Conservation (phyloP, 2,888 invertebrate genomes). For the Aricia artaxerxes region DNA sequence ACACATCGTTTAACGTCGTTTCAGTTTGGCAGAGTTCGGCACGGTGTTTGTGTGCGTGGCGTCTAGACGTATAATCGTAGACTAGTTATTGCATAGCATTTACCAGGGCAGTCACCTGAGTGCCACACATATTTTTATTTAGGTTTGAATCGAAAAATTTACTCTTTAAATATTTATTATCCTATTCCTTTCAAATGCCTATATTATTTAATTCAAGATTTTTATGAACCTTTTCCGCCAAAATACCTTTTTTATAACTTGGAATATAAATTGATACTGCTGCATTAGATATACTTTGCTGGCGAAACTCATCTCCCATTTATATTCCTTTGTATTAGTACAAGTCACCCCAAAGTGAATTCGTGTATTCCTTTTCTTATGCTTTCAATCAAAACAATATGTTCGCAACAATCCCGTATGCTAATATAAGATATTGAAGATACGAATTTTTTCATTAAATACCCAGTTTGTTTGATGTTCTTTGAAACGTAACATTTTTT, state of each 20-base stretch:
- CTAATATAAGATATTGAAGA: conserved; percentile 11
- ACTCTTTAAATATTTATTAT: too few species aligned
- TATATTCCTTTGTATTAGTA: conserved; percentile 17
- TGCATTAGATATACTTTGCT: neutral
- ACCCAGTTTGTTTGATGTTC: conserved; percentile 21
- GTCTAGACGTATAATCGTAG: too few species aligned
- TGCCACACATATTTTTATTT: too few species aligned
- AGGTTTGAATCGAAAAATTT: too few species aligned
- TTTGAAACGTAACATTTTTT: conserved; percentile 4
- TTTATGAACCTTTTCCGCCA: neutral
- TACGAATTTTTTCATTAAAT: conserved; percentile 22
- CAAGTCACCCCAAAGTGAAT: neutral
- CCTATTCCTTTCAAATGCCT: neutral
- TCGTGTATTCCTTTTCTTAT: conserved; percentile 5
- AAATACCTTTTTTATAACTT: neutral
- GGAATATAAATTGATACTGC: neutral
- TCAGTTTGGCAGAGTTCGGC: too few species aligned
- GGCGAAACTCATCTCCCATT: neutral
- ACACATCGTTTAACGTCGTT: too few species aligned
- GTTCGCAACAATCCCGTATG: neutral
- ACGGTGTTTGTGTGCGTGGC: too few species aligned
- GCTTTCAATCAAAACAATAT: conserved; percentile 24
- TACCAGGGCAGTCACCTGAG: too few species aligned
- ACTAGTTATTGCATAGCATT: too few species aligned
- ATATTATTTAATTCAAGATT: neutral